These are phyloP conservation scores for Arge pagana DNA, from an alignment of 2,888 invertebrate genomes.

Conservation along the genomic window DNA sequence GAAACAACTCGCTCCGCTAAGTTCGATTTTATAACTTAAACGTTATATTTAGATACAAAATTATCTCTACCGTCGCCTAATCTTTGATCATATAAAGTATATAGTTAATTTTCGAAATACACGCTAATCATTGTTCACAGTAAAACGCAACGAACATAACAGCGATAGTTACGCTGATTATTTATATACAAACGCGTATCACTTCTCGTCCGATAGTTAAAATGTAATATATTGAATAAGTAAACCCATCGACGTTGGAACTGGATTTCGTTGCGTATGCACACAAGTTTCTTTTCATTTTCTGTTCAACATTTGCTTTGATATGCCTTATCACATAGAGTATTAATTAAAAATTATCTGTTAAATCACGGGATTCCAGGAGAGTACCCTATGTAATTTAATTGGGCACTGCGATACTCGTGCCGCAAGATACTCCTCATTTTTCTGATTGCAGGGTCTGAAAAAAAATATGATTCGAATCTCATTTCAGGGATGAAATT, in stretches of 20 bases:
- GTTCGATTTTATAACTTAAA: constrained; percentile 9
- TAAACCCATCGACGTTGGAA: constrained; percentile 3
- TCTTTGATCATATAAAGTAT: too few relatives aligned
- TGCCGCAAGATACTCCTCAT: too few relatives aligned
- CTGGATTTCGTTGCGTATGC: constrained; percentile 14
- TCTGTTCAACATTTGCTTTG: constrained; percentile 5
- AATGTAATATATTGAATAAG: constrained; percentile 10
- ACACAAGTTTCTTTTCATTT: background rate
- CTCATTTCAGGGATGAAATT: background rate
- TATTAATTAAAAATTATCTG: constrained; percentile 3
- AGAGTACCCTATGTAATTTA: background rate
- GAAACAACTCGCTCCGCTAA: too few relatives aligned
- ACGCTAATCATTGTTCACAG: background rate
- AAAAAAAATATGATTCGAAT: background rate
- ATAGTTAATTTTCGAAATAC: background rate
- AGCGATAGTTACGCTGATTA: constrained; percentile 7
- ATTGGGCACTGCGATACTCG: background rate
- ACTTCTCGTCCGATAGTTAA: constrained; percentile 8
- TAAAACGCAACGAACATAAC: constrained; percentile 12
- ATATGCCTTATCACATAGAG: constrained; percentile 20
- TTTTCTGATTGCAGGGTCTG: too few relatives aligned
- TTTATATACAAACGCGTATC: constrained; percentile 11
- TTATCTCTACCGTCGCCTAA: constrained; percentile 11
- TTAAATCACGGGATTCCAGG: constrained; percentile 9
- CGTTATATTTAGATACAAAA: constrained; percentile 19